Conservation (phyloP, 2,797 vertebrate genomes). For the Odontamblyopus lacepedii region DNA sequence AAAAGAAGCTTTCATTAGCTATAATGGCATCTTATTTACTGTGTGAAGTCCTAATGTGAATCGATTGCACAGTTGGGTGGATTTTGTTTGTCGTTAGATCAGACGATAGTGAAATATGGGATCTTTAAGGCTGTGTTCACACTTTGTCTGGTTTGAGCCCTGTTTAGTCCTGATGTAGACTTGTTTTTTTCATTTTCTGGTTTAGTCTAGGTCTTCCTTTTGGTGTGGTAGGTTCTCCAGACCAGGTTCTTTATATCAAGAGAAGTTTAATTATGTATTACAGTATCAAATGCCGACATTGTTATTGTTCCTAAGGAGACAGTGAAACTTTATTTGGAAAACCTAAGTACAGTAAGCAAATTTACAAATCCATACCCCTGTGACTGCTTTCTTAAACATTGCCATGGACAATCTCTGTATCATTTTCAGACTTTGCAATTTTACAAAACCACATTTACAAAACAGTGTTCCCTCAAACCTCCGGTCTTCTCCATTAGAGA, state of each 20-base stretch:
- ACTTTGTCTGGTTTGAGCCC: neutral
- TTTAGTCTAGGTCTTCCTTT: neutral
- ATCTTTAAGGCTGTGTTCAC: too few relatives aligned
- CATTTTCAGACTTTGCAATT: neutral
- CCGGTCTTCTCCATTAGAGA: slow-evolving; percentile 17
- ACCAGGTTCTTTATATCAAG: too few relatives aligned
- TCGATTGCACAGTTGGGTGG: too few relatives aligned
- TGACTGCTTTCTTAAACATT: neutral
- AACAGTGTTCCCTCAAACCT: neutral
- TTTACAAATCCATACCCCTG: too few relatives aligned
- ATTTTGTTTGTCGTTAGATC: too few relatives aligned
- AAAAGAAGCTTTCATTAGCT: neutral
- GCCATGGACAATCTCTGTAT: neutral
- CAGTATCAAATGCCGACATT: neutral
- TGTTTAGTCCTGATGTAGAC: too few relatives aligned
- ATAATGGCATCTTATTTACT: neutral
- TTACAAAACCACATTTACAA: neutral
- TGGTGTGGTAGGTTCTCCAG: too few relatives aligned
- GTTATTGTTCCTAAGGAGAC: neutral
- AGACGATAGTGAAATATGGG: too few relatives aligned
- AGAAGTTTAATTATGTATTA: neutral
- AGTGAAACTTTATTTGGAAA: too few relatives aligned
- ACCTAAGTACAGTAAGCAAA: too few relatives aligned
- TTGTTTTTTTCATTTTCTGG: neutral
- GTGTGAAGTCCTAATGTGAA: too few relatives aligned